phyloP scores from a whole-genome alignment of 2,113 vertebrate genomes.

The Fukomys damarensis region DNA sequence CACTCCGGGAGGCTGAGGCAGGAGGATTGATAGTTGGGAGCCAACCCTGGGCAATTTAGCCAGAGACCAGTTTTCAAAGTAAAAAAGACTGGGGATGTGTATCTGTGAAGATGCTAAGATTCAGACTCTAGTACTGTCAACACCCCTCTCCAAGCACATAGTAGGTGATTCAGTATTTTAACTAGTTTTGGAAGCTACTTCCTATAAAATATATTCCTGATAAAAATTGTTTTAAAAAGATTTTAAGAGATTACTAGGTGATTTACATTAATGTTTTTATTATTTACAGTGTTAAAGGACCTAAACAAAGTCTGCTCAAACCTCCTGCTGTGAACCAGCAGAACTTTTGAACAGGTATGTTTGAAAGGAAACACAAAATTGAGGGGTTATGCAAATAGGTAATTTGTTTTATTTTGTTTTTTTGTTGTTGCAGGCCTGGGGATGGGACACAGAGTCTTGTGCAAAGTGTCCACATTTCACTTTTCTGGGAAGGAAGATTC shows the following conservation, averaged over 20 bases:
- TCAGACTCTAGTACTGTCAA: neutral
- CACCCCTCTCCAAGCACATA: neutral
- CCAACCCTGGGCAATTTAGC: neutral
- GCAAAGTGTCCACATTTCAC: neutral
- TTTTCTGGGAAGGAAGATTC: slow-evolving; percentile 20
- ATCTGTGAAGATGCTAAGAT: neutral
- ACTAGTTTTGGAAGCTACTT: slow-evolving; percentile 28
- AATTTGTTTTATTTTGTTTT: neutral
- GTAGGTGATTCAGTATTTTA: slow-evolving; percentile 27
- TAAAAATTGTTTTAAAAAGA: slow-evolving; percentile 51
- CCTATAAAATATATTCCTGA: slow-evolving; percentile 23
- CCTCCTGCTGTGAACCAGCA: slow-evolving; percentile 73
- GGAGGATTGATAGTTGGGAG: neutral
- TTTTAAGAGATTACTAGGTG: slow-evolving; percentile 16
- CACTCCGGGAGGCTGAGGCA: neutral
- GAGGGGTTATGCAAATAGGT: neutral
- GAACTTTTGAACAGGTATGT: slow-evolving; percentile 79
- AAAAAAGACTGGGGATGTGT: neutral
- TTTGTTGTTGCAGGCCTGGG: neutral
- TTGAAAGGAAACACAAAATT: slow-evolving; percentile 23
- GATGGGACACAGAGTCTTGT: neutral
- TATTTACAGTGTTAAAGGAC: slow-evolving; percentile 75
- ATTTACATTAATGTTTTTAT: slow-evolving; percentile 67
- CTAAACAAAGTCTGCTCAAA: slow-evolving; percentile 64
- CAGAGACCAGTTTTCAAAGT: neutral